Conservation (phyloP, 2,888 invertebrate genomes). For the Priocnemis perturbator region DNA sequence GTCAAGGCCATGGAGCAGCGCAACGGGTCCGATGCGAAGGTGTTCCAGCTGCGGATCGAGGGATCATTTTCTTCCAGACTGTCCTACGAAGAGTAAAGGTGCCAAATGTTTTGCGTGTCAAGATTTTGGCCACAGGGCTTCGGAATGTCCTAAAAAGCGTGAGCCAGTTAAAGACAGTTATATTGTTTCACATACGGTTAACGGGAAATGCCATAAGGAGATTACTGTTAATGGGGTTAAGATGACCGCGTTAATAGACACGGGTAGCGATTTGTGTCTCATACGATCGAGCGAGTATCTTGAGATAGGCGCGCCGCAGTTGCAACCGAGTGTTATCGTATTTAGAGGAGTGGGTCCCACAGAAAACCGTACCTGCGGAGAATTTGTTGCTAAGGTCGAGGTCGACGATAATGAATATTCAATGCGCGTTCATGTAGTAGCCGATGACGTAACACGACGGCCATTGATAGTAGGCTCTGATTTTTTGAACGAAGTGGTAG, state of each 20-base stretch:
- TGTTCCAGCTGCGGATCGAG: neutral
- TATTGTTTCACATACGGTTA: neutral
- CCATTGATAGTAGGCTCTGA: neutral
- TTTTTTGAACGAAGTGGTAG: neutral
- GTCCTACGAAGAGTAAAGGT: neutral
- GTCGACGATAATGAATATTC: neutral
- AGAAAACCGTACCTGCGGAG: neutral
- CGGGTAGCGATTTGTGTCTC: neutral
- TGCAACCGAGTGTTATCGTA: neutral
- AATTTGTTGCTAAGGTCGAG: too few relatives aligned
- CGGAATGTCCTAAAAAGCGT: neutral
- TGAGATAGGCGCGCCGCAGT: conserved; percentile 3
- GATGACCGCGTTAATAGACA: neutral
- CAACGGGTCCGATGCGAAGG: neutral
- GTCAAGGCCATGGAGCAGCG: neutral
- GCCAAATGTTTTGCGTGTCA: neutral
- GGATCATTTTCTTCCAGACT: neutral
- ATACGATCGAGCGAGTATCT: neutral
- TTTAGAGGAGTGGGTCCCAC: neutral
- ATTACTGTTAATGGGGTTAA: neutral
- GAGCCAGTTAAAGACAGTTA: neutral
- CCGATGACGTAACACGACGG: neutral
- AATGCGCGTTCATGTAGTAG: neutral
- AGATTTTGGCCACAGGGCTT: neutral
- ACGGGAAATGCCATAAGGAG: neutral